phyloP scores from a whole-genome alignment of 2,888 invertebrate species.

The Dichetophora obliterata region DNA sequence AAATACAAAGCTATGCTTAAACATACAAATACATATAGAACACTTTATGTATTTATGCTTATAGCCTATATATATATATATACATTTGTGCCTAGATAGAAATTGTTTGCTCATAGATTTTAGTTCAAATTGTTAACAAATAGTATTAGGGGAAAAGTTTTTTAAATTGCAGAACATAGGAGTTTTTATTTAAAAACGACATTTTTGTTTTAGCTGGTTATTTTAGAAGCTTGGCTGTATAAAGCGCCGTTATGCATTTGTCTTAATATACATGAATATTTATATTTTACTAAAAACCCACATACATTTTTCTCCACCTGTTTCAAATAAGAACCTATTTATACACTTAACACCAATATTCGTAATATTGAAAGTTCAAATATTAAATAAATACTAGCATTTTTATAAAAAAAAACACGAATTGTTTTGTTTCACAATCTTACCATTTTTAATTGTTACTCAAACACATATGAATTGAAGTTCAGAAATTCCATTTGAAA shows the following conservation, averaged over 20 bases:
- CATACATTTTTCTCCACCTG: constrained; percentile 16
- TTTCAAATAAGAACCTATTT: constrained; percentile 28
- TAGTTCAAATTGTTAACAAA: constrained; percentile 31
- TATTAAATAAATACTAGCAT: constrained; percentile 20
- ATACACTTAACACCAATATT: constrained; percentile 9
- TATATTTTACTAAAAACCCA: constrained; percentile 31
- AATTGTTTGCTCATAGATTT: constrained; percentile 33
- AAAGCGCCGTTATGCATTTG: constrained; percentile 6
- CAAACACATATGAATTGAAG: too few species aligned
- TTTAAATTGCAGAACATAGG: constrained; percentile 8
- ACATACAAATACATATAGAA: neutral
- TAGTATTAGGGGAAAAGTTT: neutral
- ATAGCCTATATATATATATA: constrained; percentile 21
- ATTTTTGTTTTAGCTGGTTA: constrained; percentile 9
- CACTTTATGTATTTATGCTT: constrained; percentile 7
- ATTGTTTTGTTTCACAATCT: neutral
- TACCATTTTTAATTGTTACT: too few species aligned
- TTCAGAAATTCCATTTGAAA: too few species aligned
- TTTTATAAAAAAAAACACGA: constrained; percentile 23
- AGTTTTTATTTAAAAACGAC: neutral
- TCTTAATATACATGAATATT: neutral
- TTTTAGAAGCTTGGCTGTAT: constrained; percentile 21
- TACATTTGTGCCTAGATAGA: constrained; percentile 37
- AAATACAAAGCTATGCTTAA: constrained; percentile 16
- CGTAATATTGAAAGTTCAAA: constrained; percentile 19